Base-by-base conservation (phyloP, 2,113 vertebrate species). In the Scartelaos histophorus region DNA sequence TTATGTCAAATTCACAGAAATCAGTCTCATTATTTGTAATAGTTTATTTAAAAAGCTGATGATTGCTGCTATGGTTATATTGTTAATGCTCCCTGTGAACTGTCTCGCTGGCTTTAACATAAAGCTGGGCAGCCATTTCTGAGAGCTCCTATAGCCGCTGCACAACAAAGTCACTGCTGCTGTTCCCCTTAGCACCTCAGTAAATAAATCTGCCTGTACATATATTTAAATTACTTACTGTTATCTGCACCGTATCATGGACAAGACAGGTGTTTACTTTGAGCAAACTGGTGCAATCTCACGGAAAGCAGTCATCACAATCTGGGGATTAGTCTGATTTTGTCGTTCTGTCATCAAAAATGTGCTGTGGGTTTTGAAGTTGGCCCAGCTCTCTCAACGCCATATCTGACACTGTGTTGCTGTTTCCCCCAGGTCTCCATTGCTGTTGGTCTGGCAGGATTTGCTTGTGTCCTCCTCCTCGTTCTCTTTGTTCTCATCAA, bases 401-500 rank as follows among this genome's bases (percentile, higher is more conserved):
- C 45, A 53, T 64, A 12, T 70, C 75, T 90, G 57, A 85, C 75
- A 15, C 45, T 47, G n/a, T 25, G 49, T 7, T 66, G 53, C 64
- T 2, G 0, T 83, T 61, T 74, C 49, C 70, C 47, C 61, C 75
- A 99, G 98, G 97, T 99, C 70, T 97, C 96, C 82, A 98, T 99
- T 51, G 98, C 97, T 0, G 97, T 98, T 24, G 96, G 96, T 43
- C 92, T 99, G 65, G 98, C 96, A 12, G 98, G 96, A 46, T 98
- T 98, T 60, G 96, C 96, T 67, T 98, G 96, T n/a, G 94, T 98
- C 78, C 94, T 98, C 67, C 91, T 99, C 83, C 95, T 98, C 68
- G 93, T 98, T 74, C 95, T 98, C 73, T 98, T 99, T 75, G 95
- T 99, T 81, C 95, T 99, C 91, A 98, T 99, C 94, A 99, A 99